Base-by-base conservation (phyloP, 2,797 vertebrate species). In the Lithobates pipiens region DNA sequence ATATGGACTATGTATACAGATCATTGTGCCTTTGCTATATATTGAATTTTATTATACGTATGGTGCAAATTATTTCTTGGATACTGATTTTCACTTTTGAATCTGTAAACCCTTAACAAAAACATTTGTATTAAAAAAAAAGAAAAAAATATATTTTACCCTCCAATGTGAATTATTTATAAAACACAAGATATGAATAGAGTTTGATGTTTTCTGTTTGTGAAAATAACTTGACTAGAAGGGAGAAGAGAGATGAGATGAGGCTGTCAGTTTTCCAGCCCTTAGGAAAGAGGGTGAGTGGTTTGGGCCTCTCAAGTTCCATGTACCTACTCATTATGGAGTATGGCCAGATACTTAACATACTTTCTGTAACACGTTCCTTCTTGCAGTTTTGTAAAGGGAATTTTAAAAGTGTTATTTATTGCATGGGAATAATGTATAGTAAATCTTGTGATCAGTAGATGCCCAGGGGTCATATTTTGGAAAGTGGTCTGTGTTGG, bases 331-430 rank as follows among this genome's bases (percentile, higher is more conserved):
- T 80, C 44, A 71, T 80, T 23, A 39, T 34, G 18, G 23, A 57
- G 74, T 46, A 76, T 70, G n/a, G 18, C 75, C 61, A n/a, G 77
- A 86, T 82, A 63, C 65, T 77, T 81, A 70, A 76, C 74, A 77
- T 86, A 76, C 39, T 42, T 77, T 46, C 77, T 34, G 2, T 23
- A 39, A 77, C 85, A 73, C 23, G 79, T 82, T 67, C 18, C 34
- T 63, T 77, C 79, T 76, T 82, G 80, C n/a, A 82, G 44, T 15
- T 44, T 61, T 80, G 32, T 69, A 36, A 57, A 54, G 36, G 39
- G 18, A 72, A 61, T 71, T 54, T 25, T 63, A 39, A 75, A 44
- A 46, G 69, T 79, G 39, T 54, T 74, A 67, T 65, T 71, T 72
- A 61, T 72, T 42, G 8, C 78, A 32, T 39, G 44, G 54, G 54